A percentile compares a stretch with the other conserved stretches of the same genome.
phyloP scores from a whole-genome alignment of 2,113 vertebrate genomes.

The Ursus arctos region DNA sequence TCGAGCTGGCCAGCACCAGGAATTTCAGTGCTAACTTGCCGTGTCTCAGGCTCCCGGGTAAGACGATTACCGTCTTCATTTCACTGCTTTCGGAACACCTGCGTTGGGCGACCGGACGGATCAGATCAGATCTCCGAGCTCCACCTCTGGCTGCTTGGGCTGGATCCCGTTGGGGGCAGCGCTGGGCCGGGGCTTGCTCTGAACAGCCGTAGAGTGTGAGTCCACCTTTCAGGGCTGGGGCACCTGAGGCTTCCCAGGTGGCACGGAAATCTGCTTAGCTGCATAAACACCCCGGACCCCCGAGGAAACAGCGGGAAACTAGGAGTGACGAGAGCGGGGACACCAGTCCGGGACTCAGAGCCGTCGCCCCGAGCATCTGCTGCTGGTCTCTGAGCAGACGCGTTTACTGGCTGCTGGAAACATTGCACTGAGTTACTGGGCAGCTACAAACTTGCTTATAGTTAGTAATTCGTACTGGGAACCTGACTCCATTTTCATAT shows the following conservation, averaged over 20 bases:
- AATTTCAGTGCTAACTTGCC: accelerated
- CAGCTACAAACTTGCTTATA: background rate
- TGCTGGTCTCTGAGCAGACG: constrained; percentile 56
- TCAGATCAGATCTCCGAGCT: background rate
- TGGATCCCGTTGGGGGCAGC: background rate
- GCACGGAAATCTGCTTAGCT: constrained; percentile 52
- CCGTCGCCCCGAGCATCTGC: background rate
- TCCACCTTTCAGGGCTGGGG: constrained; percentile 13
- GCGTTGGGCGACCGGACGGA: accelerated
- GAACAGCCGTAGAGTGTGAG: constrained; percentile 9
- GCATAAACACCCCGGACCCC: constrained; percentile 66
- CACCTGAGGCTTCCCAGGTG: constrained; percentile 54
- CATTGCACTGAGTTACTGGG: background rate
- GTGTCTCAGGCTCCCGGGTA: background rate
- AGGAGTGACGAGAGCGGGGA: constrained; percentile 49
- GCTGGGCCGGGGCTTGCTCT: background rate
- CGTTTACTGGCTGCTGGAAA: constrained; percentile 58
- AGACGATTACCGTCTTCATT: background rate
- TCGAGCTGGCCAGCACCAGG: accelerated
- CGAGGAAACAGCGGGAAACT: constrained; percentile 27
- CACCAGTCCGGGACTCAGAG: constrained; percentile 38
- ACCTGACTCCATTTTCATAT: background rate
- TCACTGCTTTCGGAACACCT: background rate
- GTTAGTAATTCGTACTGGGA: background rate
- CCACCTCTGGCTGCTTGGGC: background rate